Percentiles rank a stretch among this genome's conserved stretches.
Evolutionary conservation across 2,113 vertebrate species (phyloP).

Genomic region (Indri indri): DNA sequence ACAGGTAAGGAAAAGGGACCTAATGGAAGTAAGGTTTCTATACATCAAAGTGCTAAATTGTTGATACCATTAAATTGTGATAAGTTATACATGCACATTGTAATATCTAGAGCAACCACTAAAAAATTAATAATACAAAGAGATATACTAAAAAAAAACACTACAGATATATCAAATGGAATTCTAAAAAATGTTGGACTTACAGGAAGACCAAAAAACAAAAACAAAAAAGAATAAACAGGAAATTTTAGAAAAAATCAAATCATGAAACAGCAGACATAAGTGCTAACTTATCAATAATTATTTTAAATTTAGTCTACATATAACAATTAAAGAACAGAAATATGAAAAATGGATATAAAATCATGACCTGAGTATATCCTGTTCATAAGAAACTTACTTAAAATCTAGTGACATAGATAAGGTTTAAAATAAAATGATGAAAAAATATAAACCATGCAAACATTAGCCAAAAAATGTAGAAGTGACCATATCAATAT

Average conservation of each 20-base stretch:
- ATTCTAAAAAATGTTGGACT: background rate
- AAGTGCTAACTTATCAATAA: background rate
- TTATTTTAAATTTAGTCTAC: background rate
- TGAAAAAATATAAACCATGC: background rate
- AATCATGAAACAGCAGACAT: background rate
- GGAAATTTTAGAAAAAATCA: background rate
- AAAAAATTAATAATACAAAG: background rate
- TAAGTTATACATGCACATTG: background rate
- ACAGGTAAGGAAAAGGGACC: background rate
- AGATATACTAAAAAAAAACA: background rate
- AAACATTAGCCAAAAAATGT: background rate
- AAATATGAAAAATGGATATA: background rate
- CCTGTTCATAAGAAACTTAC: background rate
- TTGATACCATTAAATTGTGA: background rate
- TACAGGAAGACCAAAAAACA: background rate
- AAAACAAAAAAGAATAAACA: background rate
- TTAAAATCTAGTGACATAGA: background rate
- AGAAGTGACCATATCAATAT: background rate
- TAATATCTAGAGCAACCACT: background rate
- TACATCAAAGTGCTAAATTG: background rate
- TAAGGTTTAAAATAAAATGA: conserved; percentile 2
- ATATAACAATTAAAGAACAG: background rate
- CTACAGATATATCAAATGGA: background rate
- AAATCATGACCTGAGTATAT: background rate
- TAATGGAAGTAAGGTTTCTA: background rate